A percentile compares a stretch with the other conserved stretches of the same genome.
Conservation (phyloP, 2,113 vertebrate species). For the Paracanthobrama guichenoti region DNA sequence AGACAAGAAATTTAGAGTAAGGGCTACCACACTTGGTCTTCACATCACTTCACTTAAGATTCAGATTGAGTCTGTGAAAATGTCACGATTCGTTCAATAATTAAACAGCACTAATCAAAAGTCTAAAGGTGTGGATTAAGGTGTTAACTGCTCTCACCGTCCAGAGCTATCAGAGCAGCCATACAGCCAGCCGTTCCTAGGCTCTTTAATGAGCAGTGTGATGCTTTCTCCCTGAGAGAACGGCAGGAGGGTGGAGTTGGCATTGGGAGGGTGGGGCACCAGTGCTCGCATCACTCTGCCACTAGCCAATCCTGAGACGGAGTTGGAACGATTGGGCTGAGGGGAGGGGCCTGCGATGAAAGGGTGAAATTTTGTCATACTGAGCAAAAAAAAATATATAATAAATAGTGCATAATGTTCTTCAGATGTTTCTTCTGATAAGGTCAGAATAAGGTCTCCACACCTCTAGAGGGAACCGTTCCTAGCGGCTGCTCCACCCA, state of each 20-base stretch:
- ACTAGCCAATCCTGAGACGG: conserved; percentile 33
- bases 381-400: neutral
- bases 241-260: conserved; percentile 82
- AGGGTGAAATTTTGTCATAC: neutral
- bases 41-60: too few relatives aligned
- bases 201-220: conserved; percentile 75
- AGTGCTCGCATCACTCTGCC: conserved; percentile 61
- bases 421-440: neutral
- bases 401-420: neutral
- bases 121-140: neutral
- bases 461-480: conserved; percentile 74
- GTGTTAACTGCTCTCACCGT: conserved; percentile 62
- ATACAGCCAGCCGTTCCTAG: conserved; percentile 91
- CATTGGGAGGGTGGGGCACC: conserved; percentile 66
- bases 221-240: conserved; percentile 81
- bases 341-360: conserved; percentile 71
- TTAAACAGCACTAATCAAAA: too few relatives aligned
- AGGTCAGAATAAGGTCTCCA: conserved; percentile 34
- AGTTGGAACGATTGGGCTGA: conserved; percentile 57
- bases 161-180: conserved; percentile 78
- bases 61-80: too few relatives aligned
- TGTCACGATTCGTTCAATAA: too few relatives aligned
- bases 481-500: conserved; percentile 62
- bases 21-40: too few relatives aligned
- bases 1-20: too few relatives aligned